Percentiles rank a stretch among this genome's conserved stretches.
These are phyloP conservation scores for Nymphalis polychloros DNA, from an alignment of 2,888 invertebrate genomes.

Conservation along the genomic window DNA sequence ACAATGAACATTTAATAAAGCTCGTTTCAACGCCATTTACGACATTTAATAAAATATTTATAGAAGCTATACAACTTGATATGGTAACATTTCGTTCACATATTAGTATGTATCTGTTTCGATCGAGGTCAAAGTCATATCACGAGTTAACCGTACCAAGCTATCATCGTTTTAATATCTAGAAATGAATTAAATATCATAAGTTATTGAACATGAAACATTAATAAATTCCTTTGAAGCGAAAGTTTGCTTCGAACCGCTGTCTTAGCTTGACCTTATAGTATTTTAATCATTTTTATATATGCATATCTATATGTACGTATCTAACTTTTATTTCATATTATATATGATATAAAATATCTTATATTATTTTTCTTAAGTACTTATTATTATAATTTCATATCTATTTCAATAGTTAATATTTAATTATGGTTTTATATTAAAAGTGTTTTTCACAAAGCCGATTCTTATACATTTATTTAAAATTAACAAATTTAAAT, in stretches of 20 bases:
- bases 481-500: too few species aligned
- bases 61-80: neutral
- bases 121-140: slow-evolving; percentile 15
- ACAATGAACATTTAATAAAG: neutral
- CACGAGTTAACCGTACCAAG: slow-evolving; percentile 20
- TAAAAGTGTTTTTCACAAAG: too few species aligned
- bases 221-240: slow-evolving; percentile 2
- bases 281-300: neutral
- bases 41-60: slow-evolving; percentile 9
- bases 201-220: slow-evolving; percentile 14
- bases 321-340: too few species aligned
- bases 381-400: too few species aligned
- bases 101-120: slow-evolving; percentile 14
- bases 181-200: slow-evolving; percentile 26
- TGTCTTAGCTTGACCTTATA: slow-evolving; percentile 1
- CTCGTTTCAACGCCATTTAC: neutral
- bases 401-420: too few species aligned
- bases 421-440: too few species aligned
- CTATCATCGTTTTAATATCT: slow-evolving; percentile 23
- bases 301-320: too few species aligned
- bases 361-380: too few species aligned
- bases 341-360: too few species aligned
- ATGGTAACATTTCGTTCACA: slow-evolving; percentile 7
- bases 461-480: too few species aligned
- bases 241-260: slow-evolving; percentile 1